Evolutionary conservation across 1,140 invertebrate species (phyloP), one percentile per base, ranked within the genome.

Genomic region (Contarinia nasturtii): DNA sequence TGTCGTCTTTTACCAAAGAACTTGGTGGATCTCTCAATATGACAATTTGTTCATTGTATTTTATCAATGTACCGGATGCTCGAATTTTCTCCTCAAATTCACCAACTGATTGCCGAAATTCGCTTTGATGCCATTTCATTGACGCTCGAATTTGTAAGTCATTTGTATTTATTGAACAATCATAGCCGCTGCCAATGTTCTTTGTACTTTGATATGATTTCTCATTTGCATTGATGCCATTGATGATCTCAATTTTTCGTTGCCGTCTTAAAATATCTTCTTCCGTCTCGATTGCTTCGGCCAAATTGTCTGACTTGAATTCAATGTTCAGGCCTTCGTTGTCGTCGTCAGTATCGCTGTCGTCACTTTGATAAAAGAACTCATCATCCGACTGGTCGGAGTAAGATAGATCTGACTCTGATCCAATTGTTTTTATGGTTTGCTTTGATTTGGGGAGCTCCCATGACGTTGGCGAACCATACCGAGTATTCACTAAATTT

Each of bases 231-330:
- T 62, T 61, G 1, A 56, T 62, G 0, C 55, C 63, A 49, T 61
- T 63, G 11, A 64, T 62, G 2, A 64, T 60, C 36, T 59, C 58
- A 45, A 67, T 51, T 54, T 64, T 57, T 44, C 61, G 60, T 19
- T 64, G 56, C 5, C 60, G 51, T 51, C 61, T 56, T 38, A 62
- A 54, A 48, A 61, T 53, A 50, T 68, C 51, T 52, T 62, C 51
- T 51, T 65, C 34, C 45, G 57, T 55, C 74, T 89, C 86, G 1
- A 88, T 72, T 0, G 86, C 84, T 64, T 89, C 86, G 1, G 86
- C 86, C 34, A 84, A 74, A 63, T 86, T 84, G 21, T 84, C 80
- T 2, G 79, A 78, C 52, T 78, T 84, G 54, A 86, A 89, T 49
- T 84, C 77, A 53, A 88, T 87, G 0, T 55, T 53, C 19, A 55